phyloP scores from a whole-genome alignment of 2,797 vertebrate species.

The Chiroxiphia lanceolata region DNA sequence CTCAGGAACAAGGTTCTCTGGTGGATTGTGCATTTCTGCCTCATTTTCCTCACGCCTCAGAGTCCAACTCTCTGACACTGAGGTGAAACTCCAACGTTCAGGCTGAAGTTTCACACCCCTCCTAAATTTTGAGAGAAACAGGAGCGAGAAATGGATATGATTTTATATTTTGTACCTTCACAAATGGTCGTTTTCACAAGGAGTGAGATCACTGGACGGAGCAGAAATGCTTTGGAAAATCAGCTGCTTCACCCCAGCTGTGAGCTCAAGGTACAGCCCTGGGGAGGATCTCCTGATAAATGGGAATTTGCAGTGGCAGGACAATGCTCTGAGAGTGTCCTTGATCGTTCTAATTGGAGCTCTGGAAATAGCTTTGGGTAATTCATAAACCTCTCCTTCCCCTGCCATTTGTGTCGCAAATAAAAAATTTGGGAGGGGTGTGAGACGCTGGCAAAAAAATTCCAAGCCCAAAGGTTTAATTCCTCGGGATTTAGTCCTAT shows the following conservation, averaged over 20 bases:
- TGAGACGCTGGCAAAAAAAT: neutral
- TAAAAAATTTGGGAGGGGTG: neutral
- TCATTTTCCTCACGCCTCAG: neutral
- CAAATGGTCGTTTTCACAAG: neutral
- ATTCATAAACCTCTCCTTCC: neutral
- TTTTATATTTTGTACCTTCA: neutral
- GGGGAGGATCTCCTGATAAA: neutral
- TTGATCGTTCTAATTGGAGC: neutral
- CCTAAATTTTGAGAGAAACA: neutral
- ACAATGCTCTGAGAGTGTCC: neutral
- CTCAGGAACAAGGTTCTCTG: neutral
- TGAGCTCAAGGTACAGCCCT: rapidly evolving
- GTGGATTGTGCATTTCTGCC: neutral
- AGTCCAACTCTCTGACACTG: neutral
- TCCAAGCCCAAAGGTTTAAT: neutral
- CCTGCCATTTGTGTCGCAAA: neutral
- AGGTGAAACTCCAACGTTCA: neutral
- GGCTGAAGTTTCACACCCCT: neutral
- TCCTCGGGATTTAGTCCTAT: neutral
- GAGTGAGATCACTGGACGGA: too few relatives aligned
- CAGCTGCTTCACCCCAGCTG: neutral
- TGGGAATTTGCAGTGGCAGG: too few relatives aligned
- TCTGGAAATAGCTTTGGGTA: neutral
- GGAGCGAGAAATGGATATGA: neutral
- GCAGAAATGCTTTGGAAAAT: neutral